A percentile compares a stretch with the other conserved stretches of the same genome.
phyloP scores from a whole-genome alignment of 2,113 vertebrate species.

The Apistogramma diplotaenia region DNA sequence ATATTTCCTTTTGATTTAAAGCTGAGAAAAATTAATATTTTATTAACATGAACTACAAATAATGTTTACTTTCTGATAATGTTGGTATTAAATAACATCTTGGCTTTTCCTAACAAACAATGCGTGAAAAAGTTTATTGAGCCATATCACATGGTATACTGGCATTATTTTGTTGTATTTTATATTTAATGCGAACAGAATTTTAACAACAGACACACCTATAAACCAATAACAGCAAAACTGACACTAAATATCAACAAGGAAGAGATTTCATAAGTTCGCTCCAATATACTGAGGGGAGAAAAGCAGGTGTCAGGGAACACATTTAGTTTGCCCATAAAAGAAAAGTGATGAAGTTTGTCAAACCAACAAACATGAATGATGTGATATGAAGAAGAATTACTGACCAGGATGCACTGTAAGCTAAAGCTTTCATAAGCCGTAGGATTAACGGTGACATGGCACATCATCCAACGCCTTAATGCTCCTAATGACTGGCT shows the following conservation, averaged over 20 bases:
- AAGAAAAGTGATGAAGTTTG: not conserved
- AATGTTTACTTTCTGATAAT: not conserved
- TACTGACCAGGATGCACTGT: constrained; percentile 7
- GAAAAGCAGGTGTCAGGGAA: not conserved
- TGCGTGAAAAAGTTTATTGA: not conserved
- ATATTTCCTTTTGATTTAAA: not conserved
- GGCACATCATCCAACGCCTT: not conserved
- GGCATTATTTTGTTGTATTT: not conserved
- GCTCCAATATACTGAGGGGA: not conserved
- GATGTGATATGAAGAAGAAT: not conserved
- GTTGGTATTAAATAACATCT: not conserved
- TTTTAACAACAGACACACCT: not conserved
- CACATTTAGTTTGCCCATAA: not conserved
- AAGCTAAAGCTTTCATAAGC: constrained; percentile 34
- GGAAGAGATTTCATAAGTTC: not conserved
- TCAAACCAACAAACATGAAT: not conserved
- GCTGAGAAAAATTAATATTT: not conserved
- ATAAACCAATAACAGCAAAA: not conserved
- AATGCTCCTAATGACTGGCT: not conserved
- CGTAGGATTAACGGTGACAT: constrained; percentile 11
- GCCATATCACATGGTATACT: not conserved
- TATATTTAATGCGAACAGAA: not conserved
- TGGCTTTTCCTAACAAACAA: not conserved
- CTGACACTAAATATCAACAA: not conserved
- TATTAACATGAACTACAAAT: not conserved